Conservation (phyloP, 2,113 vertebrate species). For the Calyptomena viridis region DNA sequence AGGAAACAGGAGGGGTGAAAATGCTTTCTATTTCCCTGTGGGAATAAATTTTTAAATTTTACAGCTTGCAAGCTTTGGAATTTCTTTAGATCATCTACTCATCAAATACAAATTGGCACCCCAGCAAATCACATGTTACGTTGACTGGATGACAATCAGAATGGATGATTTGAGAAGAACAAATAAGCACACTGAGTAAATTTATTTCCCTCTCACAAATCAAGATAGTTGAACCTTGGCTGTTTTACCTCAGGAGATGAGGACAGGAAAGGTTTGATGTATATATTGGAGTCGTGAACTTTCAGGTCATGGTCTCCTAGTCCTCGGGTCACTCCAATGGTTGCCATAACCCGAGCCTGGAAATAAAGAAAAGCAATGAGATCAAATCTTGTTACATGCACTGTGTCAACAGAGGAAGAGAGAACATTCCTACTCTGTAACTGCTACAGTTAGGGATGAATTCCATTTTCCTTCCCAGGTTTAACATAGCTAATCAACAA, state of each 20-base stretch:
- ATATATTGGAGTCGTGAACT: slow-evolving; percentile 97
- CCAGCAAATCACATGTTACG: too few relatives aligned
- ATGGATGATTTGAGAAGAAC: background rate
- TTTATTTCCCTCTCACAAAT: background rate
- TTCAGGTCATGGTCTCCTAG: slow-evolving; percentile 96
- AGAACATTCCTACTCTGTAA: background rate
- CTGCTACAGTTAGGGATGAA: background rate
- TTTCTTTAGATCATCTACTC: too few relatives aligned
- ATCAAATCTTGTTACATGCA: background rate
- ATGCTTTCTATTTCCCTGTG: too few relatives aligned
- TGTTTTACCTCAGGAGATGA: slow-evolving; percentile 90
- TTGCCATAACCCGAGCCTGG: slow-evolving; percentile 95
- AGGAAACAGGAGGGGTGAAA: too few relatives aligned
- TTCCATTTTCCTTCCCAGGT: background rate
- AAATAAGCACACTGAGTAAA: background rate
- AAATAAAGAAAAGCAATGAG: slow-evolving; percentile 8
- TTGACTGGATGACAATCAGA: background rate
- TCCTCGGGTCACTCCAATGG: slow-evolving; percentile 95
- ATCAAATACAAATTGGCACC: too few relatives aligned
- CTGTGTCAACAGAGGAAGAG: background rate
- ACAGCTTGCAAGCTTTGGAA: too few relatives aligned
- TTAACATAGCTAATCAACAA: background rate
- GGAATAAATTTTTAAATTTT: too few relatives aligned
- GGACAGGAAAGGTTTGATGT: slow-evolving; percentile 97
- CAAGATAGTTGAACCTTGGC: background rate